Evolutionary conservation across 64 coral and sea anemone genomes (phyloP).

Genomic region (Trachythela sp.): DNA sequence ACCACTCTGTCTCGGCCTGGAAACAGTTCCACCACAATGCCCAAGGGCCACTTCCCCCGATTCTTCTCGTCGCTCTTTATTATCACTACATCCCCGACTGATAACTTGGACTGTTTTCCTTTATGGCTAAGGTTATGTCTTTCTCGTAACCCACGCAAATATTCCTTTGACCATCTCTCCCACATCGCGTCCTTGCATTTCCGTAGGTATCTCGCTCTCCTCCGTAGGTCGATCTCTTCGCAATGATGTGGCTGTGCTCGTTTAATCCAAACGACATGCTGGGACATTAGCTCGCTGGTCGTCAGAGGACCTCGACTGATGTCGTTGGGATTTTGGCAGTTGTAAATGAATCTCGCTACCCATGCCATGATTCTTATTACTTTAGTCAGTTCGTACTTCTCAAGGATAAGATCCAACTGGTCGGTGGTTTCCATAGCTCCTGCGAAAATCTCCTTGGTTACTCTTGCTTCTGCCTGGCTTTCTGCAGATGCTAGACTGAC

Average conservation of each 20-base stretch:
- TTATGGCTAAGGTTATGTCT: conserved; percentile 27
- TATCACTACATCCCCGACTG: conserved; percentile 41
- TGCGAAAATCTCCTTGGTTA: too few relatives aligned
- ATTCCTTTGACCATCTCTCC: conserved; percentile 21
- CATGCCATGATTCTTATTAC: too few relatives aligned
- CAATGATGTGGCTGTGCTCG: neutral
- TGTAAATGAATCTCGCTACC: too few relatives aligned
- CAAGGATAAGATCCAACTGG: too few relatives aligned
- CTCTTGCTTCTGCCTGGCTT: too few relatives aligned
- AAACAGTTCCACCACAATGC: neutral
- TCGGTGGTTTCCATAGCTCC: too few relatives aligned
- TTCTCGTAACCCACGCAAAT: conserved; percentile 43
- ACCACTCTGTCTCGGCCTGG: conserved; percentile 8
- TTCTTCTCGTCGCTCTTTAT: conserved; percentile 35
- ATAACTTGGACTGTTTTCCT: neutral
- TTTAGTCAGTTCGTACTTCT: too few relatives aligned
- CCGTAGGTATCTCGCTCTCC: conserved; percentile 22
- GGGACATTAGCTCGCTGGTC: too few relatives aligned
- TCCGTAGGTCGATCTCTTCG: neutral
- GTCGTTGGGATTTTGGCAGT: too few relatives aligned
- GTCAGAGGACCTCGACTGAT: too few relatives aligned
- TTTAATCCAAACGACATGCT: too few relatives aligned
- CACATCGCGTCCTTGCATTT: conserved; percentile 42
- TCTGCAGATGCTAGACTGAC: too few relatives aligned
- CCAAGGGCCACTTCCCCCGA: conserved; percentile 15